Percentiles rank a stretch among this genome's conserved stretches.
These are phyloP conservation scores for Monodelphis domestica DNA, from an alignment of 2,797 vertebrate species.

Conservation along the genomic window DNA sequence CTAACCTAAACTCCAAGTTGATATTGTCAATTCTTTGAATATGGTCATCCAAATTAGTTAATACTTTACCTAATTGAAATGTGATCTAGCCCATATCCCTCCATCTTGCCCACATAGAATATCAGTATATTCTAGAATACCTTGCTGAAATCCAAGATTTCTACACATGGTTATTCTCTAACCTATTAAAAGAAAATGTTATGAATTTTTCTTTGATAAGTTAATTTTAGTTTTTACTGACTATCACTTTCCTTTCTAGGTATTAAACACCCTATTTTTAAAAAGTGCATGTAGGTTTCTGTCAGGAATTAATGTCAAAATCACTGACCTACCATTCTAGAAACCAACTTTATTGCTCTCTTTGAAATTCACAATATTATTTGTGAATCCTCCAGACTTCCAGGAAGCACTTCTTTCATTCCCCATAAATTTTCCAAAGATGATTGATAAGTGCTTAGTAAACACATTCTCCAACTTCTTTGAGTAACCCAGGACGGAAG, in stretches of 20 bases:
- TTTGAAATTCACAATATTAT: background rate
- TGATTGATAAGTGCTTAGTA: background rate
- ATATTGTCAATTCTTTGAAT: background rate
- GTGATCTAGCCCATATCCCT: background rate
- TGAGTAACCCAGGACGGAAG: background rate
- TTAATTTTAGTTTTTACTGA: background rate
- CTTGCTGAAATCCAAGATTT: background rate
- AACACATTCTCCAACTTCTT: background rate
- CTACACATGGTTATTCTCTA: background rate
- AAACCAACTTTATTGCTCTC: background rate
- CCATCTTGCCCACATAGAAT: background rate
- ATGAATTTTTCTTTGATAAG: background rate
- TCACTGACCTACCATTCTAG: background rate
- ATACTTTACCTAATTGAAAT: background rate
- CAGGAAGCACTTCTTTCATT: background rate
- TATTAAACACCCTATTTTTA: background rate
- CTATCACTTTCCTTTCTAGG: background rate
- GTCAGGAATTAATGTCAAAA: background rate
- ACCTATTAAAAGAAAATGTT: background rate
- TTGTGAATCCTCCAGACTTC: background rate
- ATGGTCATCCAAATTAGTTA: background rate
- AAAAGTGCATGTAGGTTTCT: background rate
- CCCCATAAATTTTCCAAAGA: background rate
- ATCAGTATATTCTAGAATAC: background rate
- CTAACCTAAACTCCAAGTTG: background rate